These are phyloP conservation scores for Donacobius atricapilla DNA, from an alignment of 2,113 vertebrate species.

Conservation along the genomic window DNA sequence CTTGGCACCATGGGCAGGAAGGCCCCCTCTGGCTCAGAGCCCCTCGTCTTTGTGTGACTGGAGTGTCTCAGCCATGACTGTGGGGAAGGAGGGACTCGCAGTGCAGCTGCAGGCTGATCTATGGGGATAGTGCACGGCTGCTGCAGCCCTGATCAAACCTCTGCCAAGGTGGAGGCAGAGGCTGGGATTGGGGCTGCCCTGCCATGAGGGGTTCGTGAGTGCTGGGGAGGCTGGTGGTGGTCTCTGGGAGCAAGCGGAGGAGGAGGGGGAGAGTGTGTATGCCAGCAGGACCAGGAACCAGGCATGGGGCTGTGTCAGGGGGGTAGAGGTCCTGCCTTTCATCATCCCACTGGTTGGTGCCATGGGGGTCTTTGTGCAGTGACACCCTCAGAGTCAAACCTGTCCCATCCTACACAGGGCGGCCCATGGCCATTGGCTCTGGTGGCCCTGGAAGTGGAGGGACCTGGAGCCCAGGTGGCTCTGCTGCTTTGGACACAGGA, in stretches of 20 bases:
- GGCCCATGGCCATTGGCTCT: background rate
- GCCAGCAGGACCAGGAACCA: background rate
- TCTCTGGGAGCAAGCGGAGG: background rate
- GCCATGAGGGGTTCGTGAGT: fast-evolving
- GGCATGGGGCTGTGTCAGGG: background rate
- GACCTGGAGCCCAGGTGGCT: background rate
- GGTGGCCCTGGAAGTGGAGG: background rate
- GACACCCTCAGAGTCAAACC: background rate
- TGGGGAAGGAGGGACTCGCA: background rate
- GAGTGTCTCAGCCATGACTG: background rate
- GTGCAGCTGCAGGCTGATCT: background rate
- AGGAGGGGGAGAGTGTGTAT: background rate
- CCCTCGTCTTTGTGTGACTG: background rate
- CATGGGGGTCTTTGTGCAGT: background rate
- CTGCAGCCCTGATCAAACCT: background rate
- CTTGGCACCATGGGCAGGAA: background rate
- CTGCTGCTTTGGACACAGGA: background rate
- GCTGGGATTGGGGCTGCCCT: background rate
- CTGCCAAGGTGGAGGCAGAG: background rate
- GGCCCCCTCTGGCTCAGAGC: background rate
- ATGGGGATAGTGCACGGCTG: fast-evolving
- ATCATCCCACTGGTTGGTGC: too few relatives aligned
- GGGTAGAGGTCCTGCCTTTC: background rate
- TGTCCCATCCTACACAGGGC: fast-evolving
- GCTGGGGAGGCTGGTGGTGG: background rate